A percentile compares a stretch with the other conserved stretches of the same genome.
These are phyloP conservation scores for Cheirogaleus major DNA, from an alignment of 2,797 vertebrate species.

Conservation along the genomic window DNA sequence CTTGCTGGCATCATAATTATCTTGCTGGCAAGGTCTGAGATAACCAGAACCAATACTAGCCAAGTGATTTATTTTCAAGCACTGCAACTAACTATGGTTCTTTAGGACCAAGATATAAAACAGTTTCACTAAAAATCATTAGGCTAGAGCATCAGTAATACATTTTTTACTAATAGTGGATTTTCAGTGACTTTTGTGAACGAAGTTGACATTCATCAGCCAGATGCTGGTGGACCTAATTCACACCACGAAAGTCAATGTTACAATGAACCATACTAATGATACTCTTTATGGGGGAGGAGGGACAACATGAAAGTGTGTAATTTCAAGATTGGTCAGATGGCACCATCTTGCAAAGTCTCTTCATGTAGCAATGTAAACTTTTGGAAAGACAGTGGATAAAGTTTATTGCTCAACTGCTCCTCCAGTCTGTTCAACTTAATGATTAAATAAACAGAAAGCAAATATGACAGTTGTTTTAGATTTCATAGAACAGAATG, in stretches of 20 bases:
- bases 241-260: conserved; percentile 28
- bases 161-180: neutral
- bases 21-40: neutral
- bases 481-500: neutral
- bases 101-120: conserved; percentile 29
- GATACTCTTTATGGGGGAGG: neutral
- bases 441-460: neutral
- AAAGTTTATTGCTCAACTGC: neutral
- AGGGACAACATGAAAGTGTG: neutral
- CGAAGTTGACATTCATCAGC: neutral
- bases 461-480: neutral
- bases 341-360: neutral
- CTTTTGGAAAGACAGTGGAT: neutral
- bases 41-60: neutral
- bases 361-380: neutral
- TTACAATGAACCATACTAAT: neutral
- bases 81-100: conserved; percentile 32
- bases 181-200: neutral
- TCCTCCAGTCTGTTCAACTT: neutral
- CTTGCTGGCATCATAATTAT: neutral
- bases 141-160: neutral
- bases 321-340: neutral
- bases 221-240: neutral
- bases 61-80: conserved; percentile 24
- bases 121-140: conserved; percentile 30